Base-by-base conservation (phyloP, 2,797 vertebrate genomes). In the Heterohyrax brucei region DNA sequence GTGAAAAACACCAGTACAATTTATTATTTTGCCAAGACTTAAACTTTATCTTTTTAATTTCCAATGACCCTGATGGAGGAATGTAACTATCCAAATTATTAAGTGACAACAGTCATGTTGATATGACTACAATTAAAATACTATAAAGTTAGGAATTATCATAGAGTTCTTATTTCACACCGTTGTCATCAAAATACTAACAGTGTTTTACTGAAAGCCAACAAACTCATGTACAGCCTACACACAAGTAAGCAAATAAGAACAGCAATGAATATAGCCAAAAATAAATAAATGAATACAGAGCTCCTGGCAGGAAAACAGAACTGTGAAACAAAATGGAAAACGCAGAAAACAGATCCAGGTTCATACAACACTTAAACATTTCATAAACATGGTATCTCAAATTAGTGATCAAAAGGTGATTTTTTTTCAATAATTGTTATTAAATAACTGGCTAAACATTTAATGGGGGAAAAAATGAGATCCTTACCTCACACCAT, bases 401-500 rank as follows among this genome's bases (percentile, higher is more conserved):
- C 66, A 80, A 87, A 94, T 77, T 61, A 82, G 64, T 28, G 64
- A 90, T 30, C 81, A 94, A 95, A 85, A 30, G 93, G 91, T 66
- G 33, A 73, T 72, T 44, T 83, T 93, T 93, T 96, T 83, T 89
- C 75, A 88, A 70, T 62, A 95, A 50, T 5, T 95, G 68, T 76
- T 79, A 95, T 10, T 77, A 72, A 96, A 50, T 82, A 94, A 81
- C 81, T 64, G 75, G 94, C 73, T 56, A 95, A 93, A 84, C 81
- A 89, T 66, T 78, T 95, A 50, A 73, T 72, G 24, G n/a, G 14
- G 48, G 10, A 3, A 84, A 90, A 82, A 78, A 91, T 61, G 46
- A 92, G 59, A 81, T 87, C 93, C 83, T 95, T 95, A 96, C 88
- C 94, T 96, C 91, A 95, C 68, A 91, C 91, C 59, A 13, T 78